Conservation (phyloP, 2,888 invertebrate species). For the Neoitamus cyanurus region DNA sequence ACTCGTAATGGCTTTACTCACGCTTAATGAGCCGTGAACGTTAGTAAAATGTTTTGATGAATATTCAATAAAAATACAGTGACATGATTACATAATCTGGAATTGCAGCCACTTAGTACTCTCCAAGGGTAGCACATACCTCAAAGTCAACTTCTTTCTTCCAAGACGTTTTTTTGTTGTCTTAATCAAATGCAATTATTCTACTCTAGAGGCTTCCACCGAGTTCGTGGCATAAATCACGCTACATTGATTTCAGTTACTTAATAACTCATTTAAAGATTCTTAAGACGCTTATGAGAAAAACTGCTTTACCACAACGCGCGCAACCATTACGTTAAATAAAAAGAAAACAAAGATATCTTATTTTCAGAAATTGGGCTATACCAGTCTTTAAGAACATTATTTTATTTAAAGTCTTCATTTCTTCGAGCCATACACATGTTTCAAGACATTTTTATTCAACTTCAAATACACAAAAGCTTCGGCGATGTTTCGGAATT, state of each 20-base stretch:
- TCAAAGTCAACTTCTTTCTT: slow-evolving; percentile 32
- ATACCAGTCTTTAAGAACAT: too few species aligned
- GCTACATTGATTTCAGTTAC: not conserved
- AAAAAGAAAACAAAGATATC: too few species aligned
- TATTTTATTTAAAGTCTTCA: too few species aligned
- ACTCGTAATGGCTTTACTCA: slow-evolving; percentile 17
- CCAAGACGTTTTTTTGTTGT: not conserved
- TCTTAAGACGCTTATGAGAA: not conserved
- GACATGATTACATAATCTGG: not conserved
- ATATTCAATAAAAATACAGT: slow-evolving; percentile 29
- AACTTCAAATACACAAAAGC: too few species aligned
- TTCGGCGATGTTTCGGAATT: too few species aligned
- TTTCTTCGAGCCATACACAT: too few species aligned
- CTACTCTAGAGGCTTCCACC: not conserved
- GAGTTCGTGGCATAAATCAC: not conserved
- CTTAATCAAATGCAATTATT: not conserved
- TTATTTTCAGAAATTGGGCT: too few species aligned
- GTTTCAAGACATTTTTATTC: too few species aligned
- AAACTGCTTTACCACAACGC: too few species aligned
- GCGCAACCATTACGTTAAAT: too few species aligned
- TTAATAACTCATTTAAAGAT: not conserved
- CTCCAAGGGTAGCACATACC: not conserved
- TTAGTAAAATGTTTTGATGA: slow-evolving; percentile 40
- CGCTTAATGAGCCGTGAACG: slow-evolving; percentile 33
- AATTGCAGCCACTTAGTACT: not conserved